Conservation (phyloP, 2,888 invertebrate species). For the Coremacera marginata region DNA sequence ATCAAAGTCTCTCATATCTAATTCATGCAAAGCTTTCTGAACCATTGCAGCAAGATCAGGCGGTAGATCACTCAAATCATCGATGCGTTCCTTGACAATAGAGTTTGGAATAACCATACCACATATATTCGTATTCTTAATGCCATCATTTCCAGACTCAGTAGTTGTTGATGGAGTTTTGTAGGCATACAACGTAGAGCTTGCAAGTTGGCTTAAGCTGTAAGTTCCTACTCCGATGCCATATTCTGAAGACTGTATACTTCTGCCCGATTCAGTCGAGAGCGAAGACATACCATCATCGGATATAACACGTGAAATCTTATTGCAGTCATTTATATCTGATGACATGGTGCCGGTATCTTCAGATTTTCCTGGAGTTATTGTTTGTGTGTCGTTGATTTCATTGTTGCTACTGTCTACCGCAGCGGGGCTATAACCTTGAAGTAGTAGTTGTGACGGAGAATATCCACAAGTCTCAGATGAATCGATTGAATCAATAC, state of each 20-base stretch:
- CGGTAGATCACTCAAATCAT: constrained; percentile 71
- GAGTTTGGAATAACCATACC: constrained; percentile 55
- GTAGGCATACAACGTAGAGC: constrained; percentile 55
- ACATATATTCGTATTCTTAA: constrained; percentile 33
- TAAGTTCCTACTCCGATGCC: constrained; percentile 55
- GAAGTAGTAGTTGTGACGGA: constrained; percentile 76
- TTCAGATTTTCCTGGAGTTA: constrained; percentile 64
- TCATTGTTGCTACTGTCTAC: constrained; percentile 66
- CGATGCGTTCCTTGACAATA: constrained; percentile 68
- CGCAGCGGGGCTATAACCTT: constrained; percentile 73
- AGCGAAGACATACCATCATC: constrained; percentile 63
- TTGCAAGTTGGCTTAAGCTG: constrained; percentile 53
- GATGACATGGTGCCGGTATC: constrained; percentile 61
- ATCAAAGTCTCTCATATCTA: constrained; percentile 66
- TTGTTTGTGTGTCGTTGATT: constrained; percentile 54
- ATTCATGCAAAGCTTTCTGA: constrained; percentile 71
- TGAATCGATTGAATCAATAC: constrained; percentile 55
- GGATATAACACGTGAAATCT: constrained; percentile 56
- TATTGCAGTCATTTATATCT: constrained; percentile 58
- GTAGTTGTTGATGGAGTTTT: constrained; percentile 61
- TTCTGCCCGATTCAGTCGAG: constrained; percentile 66
- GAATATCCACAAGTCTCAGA: constrained; percentile 59
- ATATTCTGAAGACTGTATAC: constrained; percentile 66
- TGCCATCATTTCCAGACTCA: constrained; percentile 57
- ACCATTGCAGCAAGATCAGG: constrained; percentile 75